A percentile compares a stretch with the other conserved stretches of the same genome.
phyloP scores from a whole-genome alignment of 2,888 invertebrate genomes.

The Junonia oenone region DNA sequence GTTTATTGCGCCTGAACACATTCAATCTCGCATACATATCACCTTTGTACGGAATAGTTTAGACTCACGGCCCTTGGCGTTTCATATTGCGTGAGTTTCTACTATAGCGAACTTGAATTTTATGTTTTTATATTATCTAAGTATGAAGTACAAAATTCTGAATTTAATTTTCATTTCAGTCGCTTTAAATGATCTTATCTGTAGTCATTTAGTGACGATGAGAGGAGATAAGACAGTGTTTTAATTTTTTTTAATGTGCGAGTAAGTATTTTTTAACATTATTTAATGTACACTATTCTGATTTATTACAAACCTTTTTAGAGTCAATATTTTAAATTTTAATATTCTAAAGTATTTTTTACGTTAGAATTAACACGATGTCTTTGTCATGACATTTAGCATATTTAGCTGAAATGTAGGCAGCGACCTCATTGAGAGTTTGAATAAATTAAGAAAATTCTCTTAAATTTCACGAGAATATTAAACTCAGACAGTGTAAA shows the following conservation, averaged over 20 bases:
- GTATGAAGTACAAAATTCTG: neutral
- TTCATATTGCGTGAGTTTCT: neutral
- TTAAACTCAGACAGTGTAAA: too few relatives aligned
- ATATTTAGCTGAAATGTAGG: too few relatives aligned
- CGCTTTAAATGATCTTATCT: neutral
- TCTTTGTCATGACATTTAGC: too few relatives aligned
- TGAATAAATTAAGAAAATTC: too few relatives aligned
- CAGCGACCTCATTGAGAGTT: too few relatives aligned
- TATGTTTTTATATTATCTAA: neutral
- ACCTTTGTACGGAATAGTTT: constrained; percentile 5
- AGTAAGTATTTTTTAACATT: neutral
- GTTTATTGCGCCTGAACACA: neutral
- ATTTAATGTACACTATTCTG: too few relatives aligned
- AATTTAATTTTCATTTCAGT: neutral
- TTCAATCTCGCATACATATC: constrained; percentile 6
- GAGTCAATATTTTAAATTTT: too few relatives aligned
- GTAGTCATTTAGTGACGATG: neutral
- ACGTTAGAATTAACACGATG: too few relatives aligned
- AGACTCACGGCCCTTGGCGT: neutral
- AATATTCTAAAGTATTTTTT: too few relatives aligned
- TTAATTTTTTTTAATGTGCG: neutral
- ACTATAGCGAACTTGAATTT: neutral
- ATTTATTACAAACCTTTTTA: too few relatives aligned
- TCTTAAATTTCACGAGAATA: too few relatives aligned
- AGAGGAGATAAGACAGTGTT: neutral